Evolutionary conservation across 92 coral and sea anemone species (phyloP).

Genomic region (Paramuricea clavata): DNA sequence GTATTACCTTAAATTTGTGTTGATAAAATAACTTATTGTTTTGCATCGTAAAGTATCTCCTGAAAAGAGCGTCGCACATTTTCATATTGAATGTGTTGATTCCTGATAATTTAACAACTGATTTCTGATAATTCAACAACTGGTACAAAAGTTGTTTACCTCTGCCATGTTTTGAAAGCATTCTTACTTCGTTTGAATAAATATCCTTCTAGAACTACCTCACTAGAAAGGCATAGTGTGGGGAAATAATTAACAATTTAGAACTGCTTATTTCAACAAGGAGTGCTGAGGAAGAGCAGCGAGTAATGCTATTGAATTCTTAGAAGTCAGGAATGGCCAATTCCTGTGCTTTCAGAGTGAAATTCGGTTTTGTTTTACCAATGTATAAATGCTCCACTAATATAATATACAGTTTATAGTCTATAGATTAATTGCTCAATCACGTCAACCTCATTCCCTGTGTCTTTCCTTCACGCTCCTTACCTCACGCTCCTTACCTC

Average conservation of each 20-base stretch:
- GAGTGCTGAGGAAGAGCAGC: background rate
- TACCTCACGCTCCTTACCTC: too few species aligned
- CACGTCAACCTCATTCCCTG: too few species aligned
- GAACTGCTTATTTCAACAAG: too few species aligned
- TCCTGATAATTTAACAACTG: background rate
- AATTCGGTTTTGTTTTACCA: too few species aligned
- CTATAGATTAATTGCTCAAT: too few species aligned
- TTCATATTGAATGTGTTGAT: background rate
- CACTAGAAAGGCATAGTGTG: constrained; percentile 50
- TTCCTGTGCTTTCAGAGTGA: too few species aligned
- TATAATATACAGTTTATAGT: too few species aligned
- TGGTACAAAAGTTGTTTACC: constrained; percentile 63
- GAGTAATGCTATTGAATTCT: too few species aligned
- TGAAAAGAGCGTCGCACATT: constrained; percentile 25
- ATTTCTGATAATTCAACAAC: background rate
- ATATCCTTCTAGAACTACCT: constrained; percentile 97
- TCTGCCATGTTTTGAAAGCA: constrained; percentile 98
- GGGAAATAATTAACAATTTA: background rate
- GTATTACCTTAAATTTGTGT: constrained; percentile 81
- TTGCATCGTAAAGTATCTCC: constrained; percentile 93
- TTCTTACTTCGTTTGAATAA: constrained; percentile 95
- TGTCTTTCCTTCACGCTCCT: too few species aligned
- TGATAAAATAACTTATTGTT: constrained; percentile 91
- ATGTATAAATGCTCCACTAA: too few species aligned
- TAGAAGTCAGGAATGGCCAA: too few species aligned